Conservation (phyloP, 2,797 vertebrate genomes). For the Varecia variegata region DNA sequence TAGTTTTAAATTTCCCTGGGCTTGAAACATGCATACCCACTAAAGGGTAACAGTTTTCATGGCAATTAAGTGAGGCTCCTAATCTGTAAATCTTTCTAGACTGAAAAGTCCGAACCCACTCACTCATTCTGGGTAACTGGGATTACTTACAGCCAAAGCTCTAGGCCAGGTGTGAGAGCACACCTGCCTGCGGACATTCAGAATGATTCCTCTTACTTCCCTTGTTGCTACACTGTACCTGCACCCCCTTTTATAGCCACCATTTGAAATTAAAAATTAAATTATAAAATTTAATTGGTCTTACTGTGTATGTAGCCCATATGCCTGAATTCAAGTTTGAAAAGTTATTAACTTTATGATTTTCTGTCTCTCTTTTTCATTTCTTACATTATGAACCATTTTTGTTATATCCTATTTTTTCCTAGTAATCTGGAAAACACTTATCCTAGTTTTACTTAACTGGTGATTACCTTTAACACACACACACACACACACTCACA, state of each 20-base stretch:
- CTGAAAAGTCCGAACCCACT: background rate
- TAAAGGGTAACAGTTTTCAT: background rate
- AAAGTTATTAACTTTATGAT: background rate
- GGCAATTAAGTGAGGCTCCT: background rate
- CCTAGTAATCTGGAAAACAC: slow-evolving; percentile 26
- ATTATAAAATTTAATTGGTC: background rate
- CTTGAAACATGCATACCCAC: background rate
- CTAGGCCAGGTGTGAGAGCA: background rate
- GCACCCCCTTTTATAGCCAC: background rate
- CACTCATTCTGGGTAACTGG: background rate
- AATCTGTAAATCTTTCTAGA: background rate
- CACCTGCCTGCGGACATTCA: background rate
- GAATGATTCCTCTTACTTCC: background rate
- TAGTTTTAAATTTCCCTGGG: slow-evolving; percentile 10
- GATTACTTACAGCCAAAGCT: background rate
- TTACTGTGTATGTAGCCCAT: background rate
- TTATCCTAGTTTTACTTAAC: background rate
- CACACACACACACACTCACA: background rate
- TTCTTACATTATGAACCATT: background rate
- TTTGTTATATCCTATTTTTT: background rate
- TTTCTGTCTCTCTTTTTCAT: background rate
- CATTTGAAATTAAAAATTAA: background rate
- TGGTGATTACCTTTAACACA: background rate
- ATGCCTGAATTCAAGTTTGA: background rate
- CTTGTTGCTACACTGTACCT: background rate